Conservation (phyloP, 2,888 invertebrate genomes). For the Noctua janthe region DNA sequence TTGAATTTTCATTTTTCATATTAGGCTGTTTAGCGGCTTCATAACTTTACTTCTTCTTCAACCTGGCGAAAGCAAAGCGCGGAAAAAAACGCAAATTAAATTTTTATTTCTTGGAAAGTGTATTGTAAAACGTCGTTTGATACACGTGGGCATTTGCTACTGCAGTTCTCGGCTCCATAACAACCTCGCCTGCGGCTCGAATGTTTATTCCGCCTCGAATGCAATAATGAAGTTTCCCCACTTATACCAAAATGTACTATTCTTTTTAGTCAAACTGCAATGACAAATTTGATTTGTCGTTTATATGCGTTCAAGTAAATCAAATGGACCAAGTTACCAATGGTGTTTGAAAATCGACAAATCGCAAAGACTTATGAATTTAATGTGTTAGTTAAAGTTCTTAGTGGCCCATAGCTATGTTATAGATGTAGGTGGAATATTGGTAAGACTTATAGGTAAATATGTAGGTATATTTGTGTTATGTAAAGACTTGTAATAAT, state of each 20-base stretch:
- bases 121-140: too few species aligned
- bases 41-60: too few species aligned
- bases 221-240: too few species aligned
- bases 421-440: conserved; percentile 18
- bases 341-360: conserved; percentile 10
- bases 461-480: conserved; percentile 31
- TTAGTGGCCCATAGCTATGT: background rate
- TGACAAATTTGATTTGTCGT: background rate
- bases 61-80: too few species aligned
- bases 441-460: conserved; percentile 41
- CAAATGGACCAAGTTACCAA: conserved; percentile 10
- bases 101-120: too few species aligned
- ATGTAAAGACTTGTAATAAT: conserved; percentile 3
- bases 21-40: too few species aligned
- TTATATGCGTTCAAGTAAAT: background rate
- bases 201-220: too few species aligned
- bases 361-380: conserved; percentile 23
- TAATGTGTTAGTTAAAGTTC: conserved; percentile 1
- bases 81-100: too few species aligned
- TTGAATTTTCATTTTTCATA: too few species aligned
- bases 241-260: background rate
- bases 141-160: too few species aligned
- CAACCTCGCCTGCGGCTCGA: too few species aligned
- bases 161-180: too few species aligned
- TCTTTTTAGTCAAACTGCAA: background rate